These are phyloP conservation scores for Sycophaga agraensis DNA, from an alignment of 1,140 invertebrate species.

Conservation along the genomic window DNA sequence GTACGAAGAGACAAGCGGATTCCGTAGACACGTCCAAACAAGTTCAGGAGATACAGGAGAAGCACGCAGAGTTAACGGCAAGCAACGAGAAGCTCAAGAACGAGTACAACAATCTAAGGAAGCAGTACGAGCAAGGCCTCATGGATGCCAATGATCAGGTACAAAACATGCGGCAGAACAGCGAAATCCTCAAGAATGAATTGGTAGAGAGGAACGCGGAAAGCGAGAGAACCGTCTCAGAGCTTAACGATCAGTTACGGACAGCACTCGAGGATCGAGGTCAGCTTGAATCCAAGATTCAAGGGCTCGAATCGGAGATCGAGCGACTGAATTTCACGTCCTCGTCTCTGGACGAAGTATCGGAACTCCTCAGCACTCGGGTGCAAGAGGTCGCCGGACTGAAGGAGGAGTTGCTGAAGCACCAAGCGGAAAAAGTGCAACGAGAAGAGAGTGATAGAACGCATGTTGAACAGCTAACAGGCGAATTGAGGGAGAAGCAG, in stretches of 20 bases:
- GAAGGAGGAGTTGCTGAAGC: constrained; percentile 57
- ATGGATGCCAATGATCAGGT: constrained; percentile 46
- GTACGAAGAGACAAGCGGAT: constrained; percentile 38
- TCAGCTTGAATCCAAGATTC: constrained; percentile 3
- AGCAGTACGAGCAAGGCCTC: constrained; percentile 42
- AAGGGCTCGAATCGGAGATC: constrained; percentile 38
- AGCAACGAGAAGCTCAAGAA: constrained; percentile 39
- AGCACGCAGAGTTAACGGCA: constrained; percentile 35
- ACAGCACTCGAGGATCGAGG: constrained; percentile 43
- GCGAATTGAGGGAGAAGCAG: constrained; percentile 30
- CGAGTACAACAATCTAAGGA: constrained; percentile 39
- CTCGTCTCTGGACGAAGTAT: constrained; percentile 39
- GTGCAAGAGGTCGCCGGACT: constrained; percentile 48
- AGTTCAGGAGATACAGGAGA: constrained; percentile 22
- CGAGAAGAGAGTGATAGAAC: constrained; percentile 35
- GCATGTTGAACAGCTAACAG: constrained; percentile 33
- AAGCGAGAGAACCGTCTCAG: constrained; percentile 12
- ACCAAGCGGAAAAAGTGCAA: constrained; percentile 38
- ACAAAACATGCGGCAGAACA: constrained; percentile 35
- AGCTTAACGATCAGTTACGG: constrained; percentile 51
- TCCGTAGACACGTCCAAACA: constrained; percentile 5
- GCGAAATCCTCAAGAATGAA: constrained; percentile 39
- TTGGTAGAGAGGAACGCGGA: constrained; percentile 26
- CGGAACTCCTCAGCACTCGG: constrained; percentile 44
- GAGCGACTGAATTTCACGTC: constrained; percentile 16